Evolutionary conservation across 2,888 invertebrate species (phyloP), one percentile per base, ranked within the genome.

Genomic region (Himalopsyche tibetana): DNA sequence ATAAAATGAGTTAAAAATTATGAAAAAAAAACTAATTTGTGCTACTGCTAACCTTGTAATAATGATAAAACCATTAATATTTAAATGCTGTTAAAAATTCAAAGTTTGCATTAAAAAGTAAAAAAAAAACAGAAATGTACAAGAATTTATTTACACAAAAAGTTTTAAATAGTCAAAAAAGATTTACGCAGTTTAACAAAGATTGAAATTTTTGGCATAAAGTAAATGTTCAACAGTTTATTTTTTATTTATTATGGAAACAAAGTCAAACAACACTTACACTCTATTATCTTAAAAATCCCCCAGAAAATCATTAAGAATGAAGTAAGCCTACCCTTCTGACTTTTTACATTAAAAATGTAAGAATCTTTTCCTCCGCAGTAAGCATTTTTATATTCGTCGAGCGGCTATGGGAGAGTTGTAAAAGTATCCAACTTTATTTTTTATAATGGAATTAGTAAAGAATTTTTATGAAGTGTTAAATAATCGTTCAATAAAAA

Each of bases 391-490:
- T 74, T 74, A 74, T 74, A 74, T 74, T 74, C 74, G 74, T 74
- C 74, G 38, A 36, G 74, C 74, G 38, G 38, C 74, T 36, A 36
- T 74, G 74, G 38, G 74, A 74, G 74, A 74, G 36, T 36, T 36
- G 74, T 74, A 74, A 74, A 74, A 74, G 74, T 74, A 74, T 74
- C 36, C 74, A 15, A 74, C 74, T 36, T 74, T 74, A 74, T 74
- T 74, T 74, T 69, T 81, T 81, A 51, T 81, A 81, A 81, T 45
- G 81, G 45, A 55, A 42, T 81, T 51, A 81, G 51, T 19, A 42
- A 81, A 42, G 81, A 81, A 17, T 81, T 81, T 51, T 81, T 81
- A 81, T 81, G 42, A 81, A 81, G 81, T 51, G 81, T 51, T 12
- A 81, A 81, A 81, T 81, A 51, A 81, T 51, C 45, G 55, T 51